A percentile compares a stretch with the other conserved stretches of the same genome.
Conservation (phyloP, 2,888 invertebrate species). For the Eristalinus sepulchralis region DNA sequence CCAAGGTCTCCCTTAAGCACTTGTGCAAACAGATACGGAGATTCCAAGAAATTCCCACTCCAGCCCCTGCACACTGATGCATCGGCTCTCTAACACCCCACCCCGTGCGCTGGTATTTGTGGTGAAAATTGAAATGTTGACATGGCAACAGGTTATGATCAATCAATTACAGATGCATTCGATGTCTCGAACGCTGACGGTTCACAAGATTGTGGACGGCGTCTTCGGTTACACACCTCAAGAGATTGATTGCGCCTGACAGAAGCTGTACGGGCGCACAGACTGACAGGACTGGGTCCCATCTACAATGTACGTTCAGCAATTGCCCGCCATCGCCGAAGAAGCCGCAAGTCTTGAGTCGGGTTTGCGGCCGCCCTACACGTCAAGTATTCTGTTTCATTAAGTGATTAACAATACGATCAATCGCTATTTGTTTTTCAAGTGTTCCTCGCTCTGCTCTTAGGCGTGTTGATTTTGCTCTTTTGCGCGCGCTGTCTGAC, state of each 20-base stretch:
- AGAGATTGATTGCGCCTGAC: constrained; percentile 45
- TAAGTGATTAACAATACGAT: constrained; percentile 67
- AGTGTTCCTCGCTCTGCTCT: not conserved
- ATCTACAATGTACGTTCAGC: not conserved
- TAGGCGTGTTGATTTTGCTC: not conserved
- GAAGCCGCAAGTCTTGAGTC: constrained; percentile 59
- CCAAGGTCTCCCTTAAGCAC: constrained; percentile 47
- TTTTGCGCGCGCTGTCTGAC: not conserved
- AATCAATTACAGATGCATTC: constrained; percentile 62
- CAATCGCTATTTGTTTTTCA: constrained; percentile 34
- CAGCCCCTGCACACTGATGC: not conserved
- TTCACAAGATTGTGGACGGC: constrained; percentile 22
- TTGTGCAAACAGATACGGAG: constrained; percentile 30
- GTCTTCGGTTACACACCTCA: constrained; percentile 59
- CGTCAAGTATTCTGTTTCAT: constrained; percentile 65
- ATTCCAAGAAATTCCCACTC: constrained; percentile 44
- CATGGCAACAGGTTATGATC: constrained; percentile 66
- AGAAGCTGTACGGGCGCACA: constrained; percentile 33
- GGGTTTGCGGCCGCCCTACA: constrained; percentile 60
- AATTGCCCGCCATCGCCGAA: constrained; percentile 1
- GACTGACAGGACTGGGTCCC: not conserved
- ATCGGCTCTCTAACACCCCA: not conserved
- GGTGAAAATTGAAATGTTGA: constrained; percentile 64
- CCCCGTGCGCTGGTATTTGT: constrained; percentile 34
- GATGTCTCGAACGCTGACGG: not conserved